Evolutionary conservation across 1,140 invertebrate genomes (phyloP).

Genomic region (Drosophila neocordata): DNA sequence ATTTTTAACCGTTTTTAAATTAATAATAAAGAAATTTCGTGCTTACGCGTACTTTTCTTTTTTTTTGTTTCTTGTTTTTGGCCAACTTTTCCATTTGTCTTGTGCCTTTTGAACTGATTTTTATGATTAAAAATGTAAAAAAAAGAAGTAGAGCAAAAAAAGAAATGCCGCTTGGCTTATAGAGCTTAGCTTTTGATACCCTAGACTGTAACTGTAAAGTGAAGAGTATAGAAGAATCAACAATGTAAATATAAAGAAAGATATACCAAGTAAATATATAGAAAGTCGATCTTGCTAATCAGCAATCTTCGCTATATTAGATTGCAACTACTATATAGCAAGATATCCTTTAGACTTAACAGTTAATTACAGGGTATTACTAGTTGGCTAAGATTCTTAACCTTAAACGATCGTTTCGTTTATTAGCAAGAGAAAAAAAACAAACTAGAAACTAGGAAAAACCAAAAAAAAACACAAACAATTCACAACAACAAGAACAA

Average conservation of each 20-base stretch:
- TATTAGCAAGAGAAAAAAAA: too few relatives aligned
- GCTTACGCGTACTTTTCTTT: constrained; percentile 50
- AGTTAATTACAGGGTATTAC: too few relatives aligned
- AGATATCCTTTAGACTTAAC: too few relatives aligned
- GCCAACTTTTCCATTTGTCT: constrained; percentile 45
- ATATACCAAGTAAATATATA: too few relatives aligned
- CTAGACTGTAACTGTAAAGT: neutral
- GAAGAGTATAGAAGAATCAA: neutral
- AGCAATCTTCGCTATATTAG: too few relatives aligned
- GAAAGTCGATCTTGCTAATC: too few relatives aligned
- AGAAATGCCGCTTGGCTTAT: neutral
- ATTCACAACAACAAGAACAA: neutral
- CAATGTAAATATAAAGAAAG: too few relatives aligned
- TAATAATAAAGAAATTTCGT: constrained; percentile 70
- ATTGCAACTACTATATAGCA: too few relatives aligned
- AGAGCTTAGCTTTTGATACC: neutral
- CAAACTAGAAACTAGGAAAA: too few relatives aligned
- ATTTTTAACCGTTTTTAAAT: constrained; percentile 42
- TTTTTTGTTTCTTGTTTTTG: constrained; percentile 23
- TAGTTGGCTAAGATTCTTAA: too few relatives aligned
- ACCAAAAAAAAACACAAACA: neutral
- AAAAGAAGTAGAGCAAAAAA: neutral
- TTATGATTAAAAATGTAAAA: constrained; percentile 7
- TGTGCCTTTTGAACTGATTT: constrained; percentile 18
- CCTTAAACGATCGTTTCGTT: too few relatives aligned